Conservation (phyloP, 2,113 vertebrate genomes). For the Chaetops frenatus region DNA sequence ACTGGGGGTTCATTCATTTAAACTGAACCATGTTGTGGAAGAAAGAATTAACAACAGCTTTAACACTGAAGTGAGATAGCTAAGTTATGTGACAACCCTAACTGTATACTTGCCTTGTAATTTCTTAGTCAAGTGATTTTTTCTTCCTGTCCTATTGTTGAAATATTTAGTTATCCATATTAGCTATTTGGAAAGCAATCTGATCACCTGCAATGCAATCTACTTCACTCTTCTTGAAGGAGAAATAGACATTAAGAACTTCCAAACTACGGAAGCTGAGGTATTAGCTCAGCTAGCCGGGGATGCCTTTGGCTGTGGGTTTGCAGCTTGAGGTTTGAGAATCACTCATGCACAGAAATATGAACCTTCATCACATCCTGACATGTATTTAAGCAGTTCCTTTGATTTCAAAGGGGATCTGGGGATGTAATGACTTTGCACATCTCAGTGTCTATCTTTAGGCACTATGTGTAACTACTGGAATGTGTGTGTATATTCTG, state of each 20-base stretch:
- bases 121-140: background rate
- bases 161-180: background rate
- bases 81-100: background rate
- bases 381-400: background rate
- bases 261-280: background rate
- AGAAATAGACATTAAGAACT: background rate
- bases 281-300: background rate
- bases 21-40: background rate
- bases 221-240: background rate
- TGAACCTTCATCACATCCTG: background rate
- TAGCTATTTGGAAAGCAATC: background rate
- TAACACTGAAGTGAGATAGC: background rate
- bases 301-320: background rate
- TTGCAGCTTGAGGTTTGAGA: background rate
- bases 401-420: background rate
- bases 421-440: background rate
- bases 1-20: background rate
- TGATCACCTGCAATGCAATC: background rate
- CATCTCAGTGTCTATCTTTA: background rate
- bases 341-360: background rate
- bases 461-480: background rate
- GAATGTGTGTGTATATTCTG: background rate
- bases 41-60: background rate
- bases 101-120: background rate
- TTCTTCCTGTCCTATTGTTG: background rate